Evolutionary conservation across 37 sponge, comb jelly and placozoan species (phyloP).

Genomic region (Diacarnus erythraeanus): DNA sequence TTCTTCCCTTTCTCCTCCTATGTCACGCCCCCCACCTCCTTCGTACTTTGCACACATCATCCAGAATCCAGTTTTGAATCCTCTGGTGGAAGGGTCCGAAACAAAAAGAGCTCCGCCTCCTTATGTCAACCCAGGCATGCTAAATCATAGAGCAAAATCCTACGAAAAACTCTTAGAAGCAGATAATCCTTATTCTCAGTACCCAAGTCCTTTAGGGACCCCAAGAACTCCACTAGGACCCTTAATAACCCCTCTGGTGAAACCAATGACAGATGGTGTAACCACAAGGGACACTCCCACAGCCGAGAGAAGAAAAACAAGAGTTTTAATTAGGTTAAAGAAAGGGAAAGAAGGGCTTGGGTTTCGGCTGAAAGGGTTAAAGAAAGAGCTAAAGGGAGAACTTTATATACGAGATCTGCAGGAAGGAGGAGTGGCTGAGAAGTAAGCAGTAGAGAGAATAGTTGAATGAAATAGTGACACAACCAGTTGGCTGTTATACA

Average conservation of each 20-base stretch:
- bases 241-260: not conserved
- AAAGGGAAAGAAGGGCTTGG: constrained; percentile 77
- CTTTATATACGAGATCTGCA: constrained; percentile 60
- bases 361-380: constrained; percentile 63
- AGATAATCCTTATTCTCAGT: not conserved
- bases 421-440: constrained; percentile 83
- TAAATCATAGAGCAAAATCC: constrained; percentile 21
- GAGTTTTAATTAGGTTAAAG: constrained; percentile 8
- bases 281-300: constrained; percentile 22
- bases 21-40: constrained; percentile 19
- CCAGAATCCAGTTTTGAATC: not conserved
- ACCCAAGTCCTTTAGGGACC: constrained; percentile 16
- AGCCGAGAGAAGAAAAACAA: not conserved
- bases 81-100: not conserved
- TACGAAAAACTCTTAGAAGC: constrained; percentile 25
- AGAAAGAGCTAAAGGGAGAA: constrained; percentile 48
- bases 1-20: not conserved
- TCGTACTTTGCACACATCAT: constrained; percentile 10
- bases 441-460: too few relatives aligned
- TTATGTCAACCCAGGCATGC: not conserved
- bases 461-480: too few relatives aligned
- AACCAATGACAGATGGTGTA: constrained; percentile 29
- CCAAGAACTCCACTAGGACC: too few relatives aligned
- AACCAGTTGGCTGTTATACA: too few relatives aligned
- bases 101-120: constrained; percentile 19